Percentiles rank a stretch among this genome's conserved stretches.
Evolutionary conservation across 1,140 invertebrate species (phyloP).

Genomic region (Aphis craccivora): DNA sequence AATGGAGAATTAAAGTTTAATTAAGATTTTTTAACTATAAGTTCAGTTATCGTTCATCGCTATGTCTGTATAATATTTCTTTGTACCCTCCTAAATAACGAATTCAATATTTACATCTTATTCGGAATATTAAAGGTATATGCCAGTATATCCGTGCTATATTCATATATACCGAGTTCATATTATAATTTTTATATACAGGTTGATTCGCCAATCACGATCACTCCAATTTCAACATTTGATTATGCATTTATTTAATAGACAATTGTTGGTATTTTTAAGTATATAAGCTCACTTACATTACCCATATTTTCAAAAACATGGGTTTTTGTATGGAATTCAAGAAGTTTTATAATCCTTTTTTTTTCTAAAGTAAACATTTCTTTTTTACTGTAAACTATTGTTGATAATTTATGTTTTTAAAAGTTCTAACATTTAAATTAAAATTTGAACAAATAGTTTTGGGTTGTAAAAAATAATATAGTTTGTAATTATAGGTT

Average conservation of each 20-base stretch:
- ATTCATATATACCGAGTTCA: background rate
- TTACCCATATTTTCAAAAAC: too few species aligned
- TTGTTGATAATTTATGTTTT: background rate
- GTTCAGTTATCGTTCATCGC: background rate
- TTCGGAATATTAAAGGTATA: background rate
- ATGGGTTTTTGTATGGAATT: too few species aligned
- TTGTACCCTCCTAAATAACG: background rate
- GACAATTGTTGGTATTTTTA: background rate
- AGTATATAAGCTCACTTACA: background rate
- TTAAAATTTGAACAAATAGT: too few species aligned
- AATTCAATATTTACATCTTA: background rate
- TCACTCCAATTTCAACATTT: background rate
- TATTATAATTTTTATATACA: background rate
- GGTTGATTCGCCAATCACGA: background rate
- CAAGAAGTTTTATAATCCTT: background rate
- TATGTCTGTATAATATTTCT: background rate
- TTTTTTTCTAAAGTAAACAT: background rate
- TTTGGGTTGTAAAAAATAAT: background rate
- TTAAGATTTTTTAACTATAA: background rate
- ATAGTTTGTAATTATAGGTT: too few species aligned
- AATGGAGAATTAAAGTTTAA: background rate
- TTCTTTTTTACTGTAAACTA: background rate
- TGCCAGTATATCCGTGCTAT: background rate
- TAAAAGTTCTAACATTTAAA: background rate
- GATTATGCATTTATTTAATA: accelerated